Base-by-base conservation (phyloP, 2,888 invertebrate genomes). In the Ectobius pallidus region DNA sequence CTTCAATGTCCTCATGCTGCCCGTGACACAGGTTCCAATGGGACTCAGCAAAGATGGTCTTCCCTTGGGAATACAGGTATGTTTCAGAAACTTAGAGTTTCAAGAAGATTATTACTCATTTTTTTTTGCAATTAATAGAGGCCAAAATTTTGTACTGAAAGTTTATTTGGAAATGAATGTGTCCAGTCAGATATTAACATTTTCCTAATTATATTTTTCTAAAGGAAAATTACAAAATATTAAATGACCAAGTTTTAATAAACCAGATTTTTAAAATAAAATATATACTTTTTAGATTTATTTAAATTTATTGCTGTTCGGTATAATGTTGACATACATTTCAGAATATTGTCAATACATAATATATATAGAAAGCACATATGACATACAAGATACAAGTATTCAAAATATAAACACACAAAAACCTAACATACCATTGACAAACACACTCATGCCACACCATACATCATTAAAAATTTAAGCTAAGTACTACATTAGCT, bases 11-110 rank as follows among this genome's bases (percentile, higher is more conserved):
- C 83, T 97, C 22, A 90, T 91, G 62, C 85, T 96, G 63, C 97
- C 97, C 0, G 90, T 88, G 0, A 95, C 93, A 0, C 94, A 95
- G 85, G 92, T 95, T 3, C 96, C 96, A 0, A 82, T 96, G 42
- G 95, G 95, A 0, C 82, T 95, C 62, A 88, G 87, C 78, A 80
- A 83, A 2, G 84, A 87, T 7, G 93, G 94, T 0, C 80, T 95
- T 0, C 95, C 95, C 0, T 78, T 95, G 16, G 95, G 95, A 27
- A 81, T 95, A 18, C 95, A 96, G 82, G 85, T 85, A 42, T 11
- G 42, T 4, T 30, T 39, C 22, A 39, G n/a, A 22, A 27, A 18
- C n/a, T 39, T 4, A 69, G 18, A 22, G n/a, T 30, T 34, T 11
- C 3, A 58, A 16, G 4, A 3, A n/a, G 7, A 25, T 18, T n/a